Base-by-base conservation (phyloP, 2,113 vertebrate species). In the Lichenostomus cassidix region DNA sequence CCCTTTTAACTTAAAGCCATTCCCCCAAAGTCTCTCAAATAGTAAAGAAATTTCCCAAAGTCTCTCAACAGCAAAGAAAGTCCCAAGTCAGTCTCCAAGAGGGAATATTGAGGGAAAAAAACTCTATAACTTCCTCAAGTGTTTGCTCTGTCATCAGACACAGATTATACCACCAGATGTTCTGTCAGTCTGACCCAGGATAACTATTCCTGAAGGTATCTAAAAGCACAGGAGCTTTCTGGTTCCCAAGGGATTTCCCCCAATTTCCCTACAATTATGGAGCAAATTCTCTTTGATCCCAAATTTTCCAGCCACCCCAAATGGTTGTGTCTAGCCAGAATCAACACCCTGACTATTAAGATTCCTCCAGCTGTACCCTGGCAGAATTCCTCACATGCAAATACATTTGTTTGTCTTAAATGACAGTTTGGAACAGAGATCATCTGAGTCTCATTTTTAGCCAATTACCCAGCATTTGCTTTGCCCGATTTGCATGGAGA, bases 401-500 rank as follows among this genome's bases (percentile, higher is more conserved):
- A 93, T 81, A 41, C 18, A 89, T 90, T 84, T 94, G 83, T 96
- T 89, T 89, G 44, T 68, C 86, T 95, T 60, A 81, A 95, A 91
- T 82, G 88, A 46, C 86, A 79, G 58, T 95, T 95, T 95, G 80
- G 92, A 97, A 92, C 60, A 75, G 83, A 84, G 65, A 90, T 76
- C 83, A 82, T 71, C 9, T 29, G 59, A 91, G 70, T 47, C 80
- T 95, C 80, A 23, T 87, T 94, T 95, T 95, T 92, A 93, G 83
- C 90, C 86, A 96, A 95, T 96, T 95, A 91, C 41, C 71, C 90
- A 92, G 41, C 69, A 89, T 84, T 96, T 95, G 73, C 79, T 96
- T 89, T 94, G 64, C 85, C 73, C 88, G 90, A 87, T 96, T 96
- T 95, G 80, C 88, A 95, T 68, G 80, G 58, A 93, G 90, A 94